Conservation (phyloP, 2,797 vertebrate genomes). For the Sebastes kiyomatsui region DNA sequence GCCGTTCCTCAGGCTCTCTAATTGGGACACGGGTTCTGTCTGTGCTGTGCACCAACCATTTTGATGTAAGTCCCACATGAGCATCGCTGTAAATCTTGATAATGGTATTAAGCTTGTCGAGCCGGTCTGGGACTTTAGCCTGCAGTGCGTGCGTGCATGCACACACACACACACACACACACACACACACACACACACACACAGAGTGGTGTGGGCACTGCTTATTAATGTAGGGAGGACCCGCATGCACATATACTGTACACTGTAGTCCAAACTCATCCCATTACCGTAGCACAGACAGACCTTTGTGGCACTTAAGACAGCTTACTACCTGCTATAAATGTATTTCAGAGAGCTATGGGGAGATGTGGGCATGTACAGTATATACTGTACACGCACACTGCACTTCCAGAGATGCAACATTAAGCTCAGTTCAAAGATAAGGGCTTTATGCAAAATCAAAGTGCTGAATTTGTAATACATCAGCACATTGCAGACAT, state of each 20-base stretch:
- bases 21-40: conserved; percentile 77
- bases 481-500: conserved; percentile 32
- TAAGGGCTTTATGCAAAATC: conserved; percentile 27
- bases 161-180: background rate
- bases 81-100: conserved; percentile 81
- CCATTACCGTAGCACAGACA: conserved; percentile 37
- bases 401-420: conserved; percentile 4
- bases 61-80: conserved; percentile 77
- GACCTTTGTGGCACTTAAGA: conserved; percentile 51
- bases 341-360: conserved; percentile 27
- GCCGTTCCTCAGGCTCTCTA: conserved; percentile 65
- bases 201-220: conserved; percentile 10
- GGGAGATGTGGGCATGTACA: background rate
- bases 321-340: conserved; percentile 45
- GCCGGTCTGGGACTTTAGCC: conserved; percentile 60
- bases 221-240: conserved; percentile 51
- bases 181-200: background rate
- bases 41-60: conserved; percentile 71
- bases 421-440: conserved; percentile 32
- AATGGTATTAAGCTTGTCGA: conserved; percentile 75
- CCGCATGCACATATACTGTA: conserved; percentile 1
- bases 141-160: conserved; percentile 22
- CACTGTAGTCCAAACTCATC: conserved; percentile 35
- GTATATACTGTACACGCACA: background rate
- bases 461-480: conserved; percentile 44